A percentile compares a stretch with the other conserved stretches of the same genome.
Evolutionary conservation across 2,797 vertebrate species (phyloP).

Genomic region (Myripristis murdjan): DNA sequence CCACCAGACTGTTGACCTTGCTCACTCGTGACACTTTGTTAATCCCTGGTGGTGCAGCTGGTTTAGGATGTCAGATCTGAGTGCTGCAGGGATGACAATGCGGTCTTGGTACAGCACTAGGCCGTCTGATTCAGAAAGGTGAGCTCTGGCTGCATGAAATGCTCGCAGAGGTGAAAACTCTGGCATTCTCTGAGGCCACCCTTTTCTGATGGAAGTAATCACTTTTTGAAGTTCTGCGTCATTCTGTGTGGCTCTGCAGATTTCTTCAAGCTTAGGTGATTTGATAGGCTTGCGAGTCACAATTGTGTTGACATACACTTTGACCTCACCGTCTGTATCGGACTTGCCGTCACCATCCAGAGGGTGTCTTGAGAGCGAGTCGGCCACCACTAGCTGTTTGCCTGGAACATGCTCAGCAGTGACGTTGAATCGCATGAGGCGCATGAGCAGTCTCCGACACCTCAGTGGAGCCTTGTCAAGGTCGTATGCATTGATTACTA

Average conservation of each 20-base stretch:
- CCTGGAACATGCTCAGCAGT: no score
- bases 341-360: no score
- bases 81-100: constrained; percentile 23
- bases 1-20: constrained; percentile 36
- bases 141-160: neutral
- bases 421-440: no score
- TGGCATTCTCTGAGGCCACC: neutral
- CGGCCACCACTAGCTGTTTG: no score
- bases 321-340: neutral
- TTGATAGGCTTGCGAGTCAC: neutral
- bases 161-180: neutral
- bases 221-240: constrained; percentile 13
- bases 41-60: constrained; percentile 21
- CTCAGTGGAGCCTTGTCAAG: neutral
- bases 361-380: no score
- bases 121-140: constrained; percentile 1
- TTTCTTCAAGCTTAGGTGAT: neutral
- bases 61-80: neutral
- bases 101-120: constrained; percentile 18
- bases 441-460: neutral
- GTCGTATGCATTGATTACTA: constrained; percentile 10
- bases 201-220: neutral
- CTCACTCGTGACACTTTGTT: constrained; percentile 7
- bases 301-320: neutral
- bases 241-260: neutral